Percentiles rank a stretch among this genome's conserved stretches.
phyloP scores from a whole-genome alignment of 2,888 invertebrate genomes.

The Actias luna region DNA sequence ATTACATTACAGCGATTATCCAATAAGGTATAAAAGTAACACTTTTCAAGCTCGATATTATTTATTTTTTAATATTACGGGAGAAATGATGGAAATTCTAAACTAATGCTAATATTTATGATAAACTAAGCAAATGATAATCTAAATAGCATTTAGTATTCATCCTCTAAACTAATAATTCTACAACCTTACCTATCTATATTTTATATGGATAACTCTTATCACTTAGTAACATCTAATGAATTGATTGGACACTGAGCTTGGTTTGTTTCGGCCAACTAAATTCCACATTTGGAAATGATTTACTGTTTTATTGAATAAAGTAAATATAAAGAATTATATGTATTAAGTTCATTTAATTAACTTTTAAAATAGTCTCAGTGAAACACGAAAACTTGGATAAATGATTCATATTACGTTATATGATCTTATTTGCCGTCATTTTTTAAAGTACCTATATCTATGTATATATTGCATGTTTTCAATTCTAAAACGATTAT shows the following conservation, averaged over 20 bases:
- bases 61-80: conserved; percentile 55
- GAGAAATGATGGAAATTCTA: conserved; percentile 54
- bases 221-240: conserved; percentile 50
- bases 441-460: no score
- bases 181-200: conserved; percentile 55
- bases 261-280: background rate
- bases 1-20: conserved; percentile 72
- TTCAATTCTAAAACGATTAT: no score
- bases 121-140: conserved; percentile 63
- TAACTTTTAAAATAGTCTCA: no score
- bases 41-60: conserved; percentile 77
- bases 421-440: no score
- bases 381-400: no score
- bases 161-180: conserved; percentile 78
- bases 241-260: conserved; percentile 54
- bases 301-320: background rate
- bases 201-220: conserved; percentile 45
- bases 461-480: no score
- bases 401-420: no score
- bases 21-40: conserved; percentile 74
- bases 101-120: conserved; percentile 62
- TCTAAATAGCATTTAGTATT: conserved; percentile 63
- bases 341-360: no score
- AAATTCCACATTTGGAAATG: background rate
- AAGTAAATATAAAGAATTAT: background rate